Percentiles rank a stretch among this genome's conserved stretches.
These are phyloP conservation scores for Pseudococcus viburni DNA, from an alignment of 2,888 invertebrate species.

Conservation along the genomic window DNA sequence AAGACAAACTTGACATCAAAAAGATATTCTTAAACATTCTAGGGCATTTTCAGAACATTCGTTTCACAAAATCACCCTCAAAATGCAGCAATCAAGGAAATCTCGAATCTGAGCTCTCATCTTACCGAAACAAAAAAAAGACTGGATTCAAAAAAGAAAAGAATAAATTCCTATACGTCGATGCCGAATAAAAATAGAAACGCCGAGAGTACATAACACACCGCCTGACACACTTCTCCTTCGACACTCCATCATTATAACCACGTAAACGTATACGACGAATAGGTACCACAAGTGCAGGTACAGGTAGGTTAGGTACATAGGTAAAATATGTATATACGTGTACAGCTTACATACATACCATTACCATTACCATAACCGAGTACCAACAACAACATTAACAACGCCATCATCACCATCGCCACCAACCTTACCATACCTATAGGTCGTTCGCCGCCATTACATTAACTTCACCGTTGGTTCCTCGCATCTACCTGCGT, in stretches of 20 bases:
- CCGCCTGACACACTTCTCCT: constrained; percentile 50
- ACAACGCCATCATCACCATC: background rate
- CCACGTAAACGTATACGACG: background rate
- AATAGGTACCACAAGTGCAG: background rate
- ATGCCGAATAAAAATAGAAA: background rate
- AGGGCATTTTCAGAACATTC: too few species aligned
- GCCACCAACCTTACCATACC: constrained; percentile 2
- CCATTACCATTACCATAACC: background rate
- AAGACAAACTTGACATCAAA: too few species aligned
- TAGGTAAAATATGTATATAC: background rate
- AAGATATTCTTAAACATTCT: too few species aligned
- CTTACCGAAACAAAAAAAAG: background rate
- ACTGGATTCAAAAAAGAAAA: background rate
- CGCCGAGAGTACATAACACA: background rate
- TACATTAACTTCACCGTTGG: background rate
- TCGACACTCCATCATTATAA: constrained; percentile 21
- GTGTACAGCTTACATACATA: background rate
- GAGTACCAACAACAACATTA: background rate
- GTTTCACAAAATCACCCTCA: too few species aligned
- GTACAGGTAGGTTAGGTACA: background rate
- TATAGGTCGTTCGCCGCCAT: background rate
- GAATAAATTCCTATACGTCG: background rate
- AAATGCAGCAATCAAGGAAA: too few species aligned
- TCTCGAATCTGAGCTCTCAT: too few species aligned
- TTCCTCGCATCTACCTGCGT: background rate